phyloP scores from a whole-genome alignment of 2,888 invertebrate genomes.

The Leucoma salicis region DNA sequence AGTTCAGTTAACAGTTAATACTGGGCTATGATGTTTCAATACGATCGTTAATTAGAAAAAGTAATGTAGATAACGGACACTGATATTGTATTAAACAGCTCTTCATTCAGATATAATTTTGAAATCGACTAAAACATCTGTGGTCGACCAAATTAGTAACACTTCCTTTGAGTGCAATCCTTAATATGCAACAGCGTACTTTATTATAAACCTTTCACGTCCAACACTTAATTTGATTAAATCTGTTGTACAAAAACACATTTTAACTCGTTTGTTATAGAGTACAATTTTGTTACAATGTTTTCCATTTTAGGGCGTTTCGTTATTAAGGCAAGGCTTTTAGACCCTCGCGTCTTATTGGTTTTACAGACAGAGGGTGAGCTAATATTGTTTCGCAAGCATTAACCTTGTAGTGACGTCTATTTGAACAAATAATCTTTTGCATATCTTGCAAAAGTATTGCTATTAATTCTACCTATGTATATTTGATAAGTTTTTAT shows the following conservation, averaged over 20 bases:
- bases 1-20: no score
- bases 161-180: slow-evolving; percentile 45
- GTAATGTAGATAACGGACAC: no score
- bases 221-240: slow-evolving; percentile 43
- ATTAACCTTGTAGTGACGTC: slow-evolving; percentile 64
- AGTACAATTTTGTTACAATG: slow-evolving; percentile 32
- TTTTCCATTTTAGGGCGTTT: slow-evolving; percentile 59
- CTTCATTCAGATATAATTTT: no score
- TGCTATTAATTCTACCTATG: no score
- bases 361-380: slow-evolving; percentile 73
- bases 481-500: no score
- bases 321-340: slow-evolving; percentile 44
- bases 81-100: no score
- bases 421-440: slow-evolving; percentile 12
- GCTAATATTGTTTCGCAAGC: slow-evolving; percentile 48
- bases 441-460: no score
- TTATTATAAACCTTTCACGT: slow-evolving; percentile 58
- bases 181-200: slow-evolving; percentile 36
- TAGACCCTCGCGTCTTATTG: slow-evolving; percentile 77
- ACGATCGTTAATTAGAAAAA: no score
- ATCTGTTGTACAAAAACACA: slow-evolving; percentile 25
- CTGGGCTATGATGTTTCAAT: no score
- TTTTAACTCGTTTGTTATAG: slow-evolving; percentile 15
- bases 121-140: slow-evolving; percentile 31
- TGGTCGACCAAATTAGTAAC: slow-evolving; percentile 31